A percentile compares a stretch with the other conserved stretches of the same genome.
phyloP scores from a whole-genome alignment of 1,140 invertebrate species.

The Harpegnathos saltator region DNA sequence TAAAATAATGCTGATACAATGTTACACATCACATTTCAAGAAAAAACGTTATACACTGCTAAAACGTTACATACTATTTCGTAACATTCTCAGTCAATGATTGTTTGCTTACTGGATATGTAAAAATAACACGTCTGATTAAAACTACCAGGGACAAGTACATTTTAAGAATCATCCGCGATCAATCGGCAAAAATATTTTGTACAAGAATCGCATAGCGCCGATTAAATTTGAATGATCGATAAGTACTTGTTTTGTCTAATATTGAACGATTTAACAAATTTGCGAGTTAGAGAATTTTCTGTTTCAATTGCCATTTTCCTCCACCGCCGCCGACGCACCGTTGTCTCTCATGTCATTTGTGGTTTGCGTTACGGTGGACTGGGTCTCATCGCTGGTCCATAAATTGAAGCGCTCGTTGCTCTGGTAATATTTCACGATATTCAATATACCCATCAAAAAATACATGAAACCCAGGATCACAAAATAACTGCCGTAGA shows the following conservation, averaged over 20 bases:
- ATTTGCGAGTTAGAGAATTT: neutral
- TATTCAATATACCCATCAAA: conserved; percentile 78
- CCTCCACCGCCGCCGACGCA: neutral
- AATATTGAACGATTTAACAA: neutral
- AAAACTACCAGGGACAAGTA: conserved; percentile 1
- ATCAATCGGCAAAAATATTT: neutral
- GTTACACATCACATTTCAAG: neutral
- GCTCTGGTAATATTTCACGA: conserved; percentile 69
- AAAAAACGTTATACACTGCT: too few species aligned
- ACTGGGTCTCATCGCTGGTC: conserved; percentile 33
- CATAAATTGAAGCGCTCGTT: conserved; percentile 67
- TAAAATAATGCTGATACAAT: too few species aligned
- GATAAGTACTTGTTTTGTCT: neutral
- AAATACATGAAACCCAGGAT: conserved; percentile 85
- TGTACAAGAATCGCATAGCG: neutral
- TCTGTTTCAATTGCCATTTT: neutral
- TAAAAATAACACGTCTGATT: neutral
- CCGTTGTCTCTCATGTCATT: neutral
- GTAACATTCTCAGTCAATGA: too few species aligned
- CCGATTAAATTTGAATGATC: neutral
- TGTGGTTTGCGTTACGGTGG: neutral
- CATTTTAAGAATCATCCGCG: neutral
- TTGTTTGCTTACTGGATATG: neutral
- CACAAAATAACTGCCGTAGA: conserved; percentile 88
- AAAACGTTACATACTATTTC: too few species aligned